Conservation (phyloP, 2,888 invertebrate genomes). For the Muschampia plurimacula region DNA sequence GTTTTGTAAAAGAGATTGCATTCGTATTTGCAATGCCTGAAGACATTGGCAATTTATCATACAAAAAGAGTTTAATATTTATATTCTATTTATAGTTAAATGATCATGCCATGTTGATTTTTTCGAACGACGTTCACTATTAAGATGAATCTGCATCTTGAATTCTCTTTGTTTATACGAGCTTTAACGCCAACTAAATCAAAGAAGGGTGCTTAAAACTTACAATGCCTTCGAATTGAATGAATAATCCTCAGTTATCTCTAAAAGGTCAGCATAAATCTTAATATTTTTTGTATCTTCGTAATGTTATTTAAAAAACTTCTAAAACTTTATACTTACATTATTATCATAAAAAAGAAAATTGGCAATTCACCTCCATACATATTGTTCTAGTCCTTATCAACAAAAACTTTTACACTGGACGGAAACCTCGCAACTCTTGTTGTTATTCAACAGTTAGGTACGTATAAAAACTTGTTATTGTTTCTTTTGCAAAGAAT, state of each 20-base stretch:
- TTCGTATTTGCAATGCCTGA: too few relatives aligned
- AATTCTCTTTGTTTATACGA: too few relatives aligned
- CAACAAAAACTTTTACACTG: slow-evolving; percentile 15
- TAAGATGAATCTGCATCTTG: too few relatives aligned
- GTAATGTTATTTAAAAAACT: slow-evolving; percentile 44
- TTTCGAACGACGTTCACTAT: too few relatives aligned
- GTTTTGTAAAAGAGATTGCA: too few relatives aligned
- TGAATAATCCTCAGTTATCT: not conserved
- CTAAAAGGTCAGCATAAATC: not conserved
- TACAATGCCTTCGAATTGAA: not conserved
- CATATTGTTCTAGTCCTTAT: not conserved
- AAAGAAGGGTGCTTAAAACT: not conserved
- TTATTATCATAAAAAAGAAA: slow-evolving; percentile 49
- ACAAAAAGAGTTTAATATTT: too few relatives aligned
- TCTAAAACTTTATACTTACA: slow-evolving; percentile 43
- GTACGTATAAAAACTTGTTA: not conserved
- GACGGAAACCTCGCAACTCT: not conserved
- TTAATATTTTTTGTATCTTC: slow-evolving; percentile 17
- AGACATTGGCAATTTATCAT: too few relatives aligned
- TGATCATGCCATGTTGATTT: too few relatives aligned
- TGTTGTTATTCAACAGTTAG: slow-evolving; percentile 2
- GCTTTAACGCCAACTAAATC: not conserved
- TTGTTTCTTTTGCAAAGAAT: not conserved
- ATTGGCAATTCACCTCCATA: slow-evolving; percentile 48
- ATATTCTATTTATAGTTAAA: too few relatives aligned